A percentile compares a stretch with the other conserved stretches of the same genome.
phyloP scores from a whole-genome alignment of 2,113 vertebrate species.

The Pithys albifrons region DNA sequence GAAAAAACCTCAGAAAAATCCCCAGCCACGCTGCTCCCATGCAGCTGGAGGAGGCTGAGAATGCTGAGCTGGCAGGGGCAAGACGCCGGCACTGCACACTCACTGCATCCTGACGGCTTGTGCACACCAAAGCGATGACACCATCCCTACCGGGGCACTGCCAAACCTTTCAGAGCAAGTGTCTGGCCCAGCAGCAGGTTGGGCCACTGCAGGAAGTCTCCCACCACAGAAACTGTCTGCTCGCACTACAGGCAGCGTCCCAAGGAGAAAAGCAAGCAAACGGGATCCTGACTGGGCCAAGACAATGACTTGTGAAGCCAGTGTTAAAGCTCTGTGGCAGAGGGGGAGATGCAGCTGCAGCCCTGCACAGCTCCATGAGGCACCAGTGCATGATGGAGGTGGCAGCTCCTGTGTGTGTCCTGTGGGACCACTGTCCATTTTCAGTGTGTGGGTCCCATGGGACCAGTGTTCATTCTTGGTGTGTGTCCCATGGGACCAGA shows the following conservation, averaged over 20 bases:
- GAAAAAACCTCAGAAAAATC: not conserved
- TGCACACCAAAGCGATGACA: not conserved
- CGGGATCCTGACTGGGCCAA: accelerated
- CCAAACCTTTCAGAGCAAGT: not conserved
- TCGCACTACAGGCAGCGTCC: accelerated
- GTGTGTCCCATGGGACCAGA: no score
- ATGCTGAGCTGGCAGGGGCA: not conserved
- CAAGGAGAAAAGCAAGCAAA: not conserved
- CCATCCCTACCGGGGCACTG: not conserved
- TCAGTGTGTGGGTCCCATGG: no score
- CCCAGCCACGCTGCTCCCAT: not conserved
- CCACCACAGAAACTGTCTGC: not conserved
- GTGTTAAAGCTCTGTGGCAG: not conserved
- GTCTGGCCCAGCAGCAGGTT: not conserved
- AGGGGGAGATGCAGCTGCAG: not conserved
- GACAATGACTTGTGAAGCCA: not conserved
- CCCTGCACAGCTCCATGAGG: accelerated
- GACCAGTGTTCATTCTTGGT: no score
- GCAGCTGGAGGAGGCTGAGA: not conserved
- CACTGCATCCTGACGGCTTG: not conserved
- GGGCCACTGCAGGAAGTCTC: not conserved
- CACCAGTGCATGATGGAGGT: accelerated
- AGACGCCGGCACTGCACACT: not conserved
- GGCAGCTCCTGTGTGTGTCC: not conserved
- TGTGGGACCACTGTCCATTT: not conserved